Percentiles rank a stretch among this genome's conserved stretches.
Conservation (phyloP, 2,113 vertebrate genomes). For the Psilopsiagon aymara region DNA sequence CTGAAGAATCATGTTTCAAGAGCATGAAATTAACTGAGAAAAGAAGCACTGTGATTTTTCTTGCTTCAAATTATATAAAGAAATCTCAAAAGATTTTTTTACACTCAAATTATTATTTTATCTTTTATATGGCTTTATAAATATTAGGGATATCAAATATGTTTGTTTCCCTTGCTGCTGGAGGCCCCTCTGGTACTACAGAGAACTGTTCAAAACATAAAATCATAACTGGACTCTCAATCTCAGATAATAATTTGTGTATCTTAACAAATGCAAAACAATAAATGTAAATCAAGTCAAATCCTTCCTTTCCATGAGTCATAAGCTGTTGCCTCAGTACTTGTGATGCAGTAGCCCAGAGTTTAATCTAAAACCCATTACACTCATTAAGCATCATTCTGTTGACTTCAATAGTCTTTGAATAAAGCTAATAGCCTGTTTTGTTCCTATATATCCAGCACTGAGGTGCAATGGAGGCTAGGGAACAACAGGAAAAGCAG, state of each 20-base stretch:
- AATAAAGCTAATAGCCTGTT: constrained; percentile 26
- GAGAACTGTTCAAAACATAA: background rate
- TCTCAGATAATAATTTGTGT: background rate
- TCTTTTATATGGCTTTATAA: background rate
- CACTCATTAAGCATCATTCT: constrained; percentile 47
- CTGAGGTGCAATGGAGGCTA: background rate
- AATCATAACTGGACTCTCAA: background rate
- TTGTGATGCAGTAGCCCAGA: constrained; percentile 31
- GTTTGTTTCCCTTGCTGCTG: background rate
- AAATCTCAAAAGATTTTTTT: background rate
- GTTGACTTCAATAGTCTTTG: constrained; percentile 22
- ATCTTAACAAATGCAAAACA: constrained; percentile 21
- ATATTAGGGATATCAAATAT: background rate
- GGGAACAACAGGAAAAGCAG: background rate
- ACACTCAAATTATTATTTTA: background rate
- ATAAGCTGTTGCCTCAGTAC: constrained; percentile 19
- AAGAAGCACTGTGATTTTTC: background rate
- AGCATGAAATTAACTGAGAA: background rate
- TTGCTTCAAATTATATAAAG: background rate
- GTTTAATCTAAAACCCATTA: constrained; percentile 38
- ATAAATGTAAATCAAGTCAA: constrained; percentile 22
- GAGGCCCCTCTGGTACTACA: background rate
- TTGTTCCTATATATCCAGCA: background rate
- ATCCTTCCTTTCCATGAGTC: constrained; percentile 32
- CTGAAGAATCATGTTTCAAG: background rate